A percentile compares a stretch with the other conserved stretches of the same genome.
Conservation (phyloP, 2,888 invertebrate species). For the Cheilosia urbana region DNA sequence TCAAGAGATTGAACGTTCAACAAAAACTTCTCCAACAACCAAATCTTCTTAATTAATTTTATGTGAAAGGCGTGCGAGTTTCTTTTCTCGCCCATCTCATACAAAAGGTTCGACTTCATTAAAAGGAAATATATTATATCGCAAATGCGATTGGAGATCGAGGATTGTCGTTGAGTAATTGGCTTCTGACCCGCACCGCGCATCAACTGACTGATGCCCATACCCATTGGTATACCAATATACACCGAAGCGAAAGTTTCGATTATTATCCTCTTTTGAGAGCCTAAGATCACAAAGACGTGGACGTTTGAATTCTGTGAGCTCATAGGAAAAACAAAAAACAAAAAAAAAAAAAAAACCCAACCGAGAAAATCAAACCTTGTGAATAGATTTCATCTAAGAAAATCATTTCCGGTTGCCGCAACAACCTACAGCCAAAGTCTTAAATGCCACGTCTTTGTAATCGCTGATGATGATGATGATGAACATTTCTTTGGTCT, state of each 20-base stretch:
- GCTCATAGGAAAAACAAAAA: not conserved
- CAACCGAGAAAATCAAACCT: slow-evolving; percentile 29
- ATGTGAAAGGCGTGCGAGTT: slow-evolving; percentile 6
- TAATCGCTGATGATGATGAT: slow-evolving; percentile 41
- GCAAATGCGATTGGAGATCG: slow-evolving; percentile 47
- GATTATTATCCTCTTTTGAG: slow-evolving; percentile 26
- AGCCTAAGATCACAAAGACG: slow-evolving; percentile 17
- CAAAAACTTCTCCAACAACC: slow-evolving; percentile 1
- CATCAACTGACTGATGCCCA: not conserved
- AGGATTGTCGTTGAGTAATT: slow-evolving; percentile 51
- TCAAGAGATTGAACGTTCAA: not conserved
- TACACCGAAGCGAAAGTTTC: slow-evolving; percentile 38
- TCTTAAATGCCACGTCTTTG: slow-evolving; percentile 32
- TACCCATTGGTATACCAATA: not conserved
- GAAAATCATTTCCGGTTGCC: slow-evolving; percentile 44
- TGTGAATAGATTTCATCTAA: slow-evolving; percentile 30
- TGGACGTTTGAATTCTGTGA: slow-evolving; percentile 27
- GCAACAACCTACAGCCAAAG: slow-evolving; percentile 9
- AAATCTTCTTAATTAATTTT: slow-evolving; percentile 38
- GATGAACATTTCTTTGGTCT: slow-evolving; percentile 24
- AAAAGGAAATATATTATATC: slow-evolving; percentile 55
- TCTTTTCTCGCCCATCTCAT: not conserved
- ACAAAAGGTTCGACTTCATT: slow-evolving; percentile 38
- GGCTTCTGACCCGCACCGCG: slow-evolving; percentile 49
- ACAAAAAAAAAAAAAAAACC: slow-evolving; percentile 2